These are phyloP conservation scores for Alouatta palliata DNA, from an alignment of 2,113 vertebrate species.

Conservation along the genomic window DNA sequence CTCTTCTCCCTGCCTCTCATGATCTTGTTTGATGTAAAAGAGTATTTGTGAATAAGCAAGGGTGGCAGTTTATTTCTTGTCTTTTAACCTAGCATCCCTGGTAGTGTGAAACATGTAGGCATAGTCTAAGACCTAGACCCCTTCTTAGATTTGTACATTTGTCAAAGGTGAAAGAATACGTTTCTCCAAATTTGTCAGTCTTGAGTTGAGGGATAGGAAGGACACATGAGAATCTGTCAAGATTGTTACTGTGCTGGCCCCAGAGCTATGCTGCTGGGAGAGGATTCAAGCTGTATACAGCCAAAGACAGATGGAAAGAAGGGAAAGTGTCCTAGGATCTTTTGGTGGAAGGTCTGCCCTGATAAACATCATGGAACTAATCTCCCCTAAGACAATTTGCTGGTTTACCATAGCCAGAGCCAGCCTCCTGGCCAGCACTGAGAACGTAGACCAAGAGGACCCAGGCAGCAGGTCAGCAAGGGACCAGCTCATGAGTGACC, in stretches of 20 bases:
- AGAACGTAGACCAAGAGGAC: neutral
- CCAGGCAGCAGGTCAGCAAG: neutral
- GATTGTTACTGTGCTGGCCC: fast-evolving
- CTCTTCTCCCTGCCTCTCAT: neutral
- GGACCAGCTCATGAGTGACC: neutral
- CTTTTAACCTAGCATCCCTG: neutral
- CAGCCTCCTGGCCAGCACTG: neutral
- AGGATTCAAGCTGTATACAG: neutral
- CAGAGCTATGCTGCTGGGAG: neutral
- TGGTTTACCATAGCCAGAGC: neutral
- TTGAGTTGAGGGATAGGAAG: neutral
- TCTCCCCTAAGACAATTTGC: neutral
- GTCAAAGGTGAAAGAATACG: neutral
- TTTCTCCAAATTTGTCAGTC: too few species aligned
- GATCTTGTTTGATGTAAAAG: neutral
- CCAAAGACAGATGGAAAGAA: neutral
- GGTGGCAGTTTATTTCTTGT: neutral
- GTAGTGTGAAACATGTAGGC: neutral
- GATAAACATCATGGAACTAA: neutral
- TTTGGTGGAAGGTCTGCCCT: neutral
- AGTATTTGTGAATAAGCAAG: neutral
- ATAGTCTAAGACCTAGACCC: neutral
- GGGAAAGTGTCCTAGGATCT: neutral
- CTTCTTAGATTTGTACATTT: neutral
- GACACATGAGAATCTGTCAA: neutral